A percentile compares a stretch with the other conserved stretches of the same genome.
Conservation (phyloP, 2,113 vertebrate species). For the Sinocyclocheilus anophthalmus region DNA sequence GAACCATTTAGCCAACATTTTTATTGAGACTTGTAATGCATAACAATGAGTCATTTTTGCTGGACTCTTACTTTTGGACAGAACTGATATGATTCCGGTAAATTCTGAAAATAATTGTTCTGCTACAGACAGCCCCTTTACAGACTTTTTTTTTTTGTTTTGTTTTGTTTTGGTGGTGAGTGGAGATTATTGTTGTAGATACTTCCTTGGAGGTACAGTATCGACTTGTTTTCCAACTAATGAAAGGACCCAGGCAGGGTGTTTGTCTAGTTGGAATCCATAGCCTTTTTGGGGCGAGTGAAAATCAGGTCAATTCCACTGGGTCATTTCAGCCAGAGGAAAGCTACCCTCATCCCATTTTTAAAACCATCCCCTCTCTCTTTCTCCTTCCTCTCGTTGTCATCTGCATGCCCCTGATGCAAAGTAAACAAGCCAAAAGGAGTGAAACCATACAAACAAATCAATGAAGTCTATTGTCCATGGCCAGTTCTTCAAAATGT, state of each 20-base stretch:
- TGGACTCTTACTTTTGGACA: conserved; percentile 30
- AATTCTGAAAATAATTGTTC: conserved; percentile 18
- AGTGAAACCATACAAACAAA: conserved; percentile 32
- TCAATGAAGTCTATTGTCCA: conserved; percentile 29
- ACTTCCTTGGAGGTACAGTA: conserved; percentile 31
- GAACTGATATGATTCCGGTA: conserved; percentile 2
- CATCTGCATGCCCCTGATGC: background rate
- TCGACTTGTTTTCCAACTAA: conserved; percentile 10
- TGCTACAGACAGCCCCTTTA: background rate
- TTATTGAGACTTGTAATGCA: conserved; percentile 15
- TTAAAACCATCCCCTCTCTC: conserved; percentile 22
- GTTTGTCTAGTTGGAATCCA: conserved; percentile 43
- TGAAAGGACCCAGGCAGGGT: conserved; percentile 14
- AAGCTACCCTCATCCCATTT: conserved; percentile 24
- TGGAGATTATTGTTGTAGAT: conserved; percentile 29
- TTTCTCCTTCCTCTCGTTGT: conserved; percentile 24
- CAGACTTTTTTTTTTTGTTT: background rate
- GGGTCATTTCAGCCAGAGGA: conserved; percentile 30
- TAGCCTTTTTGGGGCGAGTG: conserved; percentile 30
- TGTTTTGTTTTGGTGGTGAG: conserved; percentile 10
- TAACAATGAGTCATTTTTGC: background rate
- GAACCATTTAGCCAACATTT: background rate
- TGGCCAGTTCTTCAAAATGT: background rate
- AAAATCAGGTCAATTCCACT: conserved; percentile 59
- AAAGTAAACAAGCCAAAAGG: conserved; percentile 18